Conservation (phyloP, 2,797 vertebrate genomes). For the Psittacula echo region DNA sequence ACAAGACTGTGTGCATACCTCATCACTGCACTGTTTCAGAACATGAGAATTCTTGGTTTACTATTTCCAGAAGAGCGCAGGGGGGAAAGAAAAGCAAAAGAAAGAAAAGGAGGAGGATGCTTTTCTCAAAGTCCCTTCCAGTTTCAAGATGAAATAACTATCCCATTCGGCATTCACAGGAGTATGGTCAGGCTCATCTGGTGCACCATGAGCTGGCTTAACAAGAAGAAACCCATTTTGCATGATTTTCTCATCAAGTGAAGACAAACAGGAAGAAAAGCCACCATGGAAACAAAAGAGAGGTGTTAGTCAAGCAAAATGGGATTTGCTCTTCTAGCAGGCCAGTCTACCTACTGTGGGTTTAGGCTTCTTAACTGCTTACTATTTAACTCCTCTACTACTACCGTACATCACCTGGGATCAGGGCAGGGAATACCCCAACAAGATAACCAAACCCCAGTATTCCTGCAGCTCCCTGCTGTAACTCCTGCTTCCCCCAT, state of each 20-base stretch:
- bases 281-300: background rate
- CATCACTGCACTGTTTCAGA: background rate
- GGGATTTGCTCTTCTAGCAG: background rate
- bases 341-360: background rate
- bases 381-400: background rate
- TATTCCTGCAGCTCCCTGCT: background rate
- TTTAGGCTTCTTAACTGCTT: background rate
- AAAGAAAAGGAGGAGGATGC: background rate
- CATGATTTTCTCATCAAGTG: background rate
- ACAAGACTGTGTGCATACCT: background rate
- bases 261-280: background rate
- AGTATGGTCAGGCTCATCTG: background rate
- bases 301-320: background rate
- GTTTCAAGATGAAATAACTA: background rate
- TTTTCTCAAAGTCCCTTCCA: background rate
- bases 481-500: background rate
- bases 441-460: background rate
- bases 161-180: rapidly evolving
- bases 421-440: background rate
- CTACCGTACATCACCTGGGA: background rate
- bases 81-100: background rate
- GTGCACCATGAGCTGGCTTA: background rate
- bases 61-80: background rate
- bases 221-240: background rate
- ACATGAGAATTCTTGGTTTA: background rate